phyloP scores from a whole-genome alignment of 1,140 invertebrate species.

The Euura saliciscinereae region DNA sequence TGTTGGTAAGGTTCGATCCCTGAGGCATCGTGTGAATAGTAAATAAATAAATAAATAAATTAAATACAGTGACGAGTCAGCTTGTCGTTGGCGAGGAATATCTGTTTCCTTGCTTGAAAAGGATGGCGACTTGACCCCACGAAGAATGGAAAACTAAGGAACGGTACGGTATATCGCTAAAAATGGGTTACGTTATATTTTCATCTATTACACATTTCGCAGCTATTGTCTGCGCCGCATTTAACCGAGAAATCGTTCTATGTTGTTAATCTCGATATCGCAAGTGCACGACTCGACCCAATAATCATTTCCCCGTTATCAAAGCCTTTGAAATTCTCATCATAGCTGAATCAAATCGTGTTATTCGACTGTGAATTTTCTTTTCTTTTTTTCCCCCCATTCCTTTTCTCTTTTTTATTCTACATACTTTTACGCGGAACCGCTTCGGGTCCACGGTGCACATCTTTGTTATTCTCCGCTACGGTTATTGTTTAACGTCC shows the following conservation, averaged over 20 bases:
- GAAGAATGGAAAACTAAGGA: slow-evolving; percentile 5
- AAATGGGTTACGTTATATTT: background rate
- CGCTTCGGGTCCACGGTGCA: background rate
- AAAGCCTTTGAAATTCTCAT: background rate
- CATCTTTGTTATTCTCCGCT: background rate
- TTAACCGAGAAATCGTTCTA: background rate
- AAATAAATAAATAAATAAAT: background rate
- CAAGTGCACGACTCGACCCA: background rate
- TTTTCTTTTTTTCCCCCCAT: background rate
- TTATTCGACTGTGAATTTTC: background rate
- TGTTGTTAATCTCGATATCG: background rate
- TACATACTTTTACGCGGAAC: too few species aligned
- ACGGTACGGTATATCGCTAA: background rate
- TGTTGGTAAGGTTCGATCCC: too few species aligned
- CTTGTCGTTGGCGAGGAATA: background rate
- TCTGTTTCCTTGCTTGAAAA: background rate
- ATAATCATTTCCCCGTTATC: background rate
- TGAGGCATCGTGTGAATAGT: background rate
- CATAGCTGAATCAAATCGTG: background rate
- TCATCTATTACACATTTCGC: background rate
- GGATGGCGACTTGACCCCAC: background rate
- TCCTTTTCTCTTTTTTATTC: too few species aligned
- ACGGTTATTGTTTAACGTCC: background rate
- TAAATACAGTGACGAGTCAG: background rate
- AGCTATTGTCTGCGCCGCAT: background rate